Evolutionary conservation across 2,888 invertebrate genomes (phyloP).

Genomic region (Clistopyga incitator): DNA sequence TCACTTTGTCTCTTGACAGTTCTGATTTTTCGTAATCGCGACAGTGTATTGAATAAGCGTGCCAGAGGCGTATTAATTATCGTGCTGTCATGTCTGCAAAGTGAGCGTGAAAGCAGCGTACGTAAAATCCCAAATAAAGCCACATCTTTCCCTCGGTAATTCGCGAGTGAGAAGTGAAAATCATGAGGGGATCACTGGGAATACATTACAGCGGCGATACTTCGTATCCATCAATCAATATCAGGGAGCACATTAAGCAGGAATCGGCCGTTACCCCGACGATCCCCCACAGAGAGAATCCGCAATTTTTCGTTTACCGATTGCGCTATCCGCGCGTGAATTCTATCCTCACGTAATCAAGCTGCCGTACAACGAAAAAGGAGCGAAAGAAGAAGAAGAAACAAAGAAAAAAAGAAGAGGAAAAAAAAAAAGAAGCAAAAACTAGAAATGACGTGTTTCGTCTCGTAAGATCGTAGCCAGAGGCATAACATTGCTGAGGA

Average conservation of each 20-base stretch:
- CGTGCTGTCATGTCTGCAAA: conserved; percentile 5
- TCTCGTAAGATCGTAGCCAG: conserved; percentile 37
- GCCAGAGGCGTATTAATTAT: neutral
- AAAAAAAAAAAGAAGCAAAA: neutral
- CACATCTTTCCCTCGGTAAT: neutral
- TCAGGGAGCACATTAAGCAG: conserved; percentile 3
- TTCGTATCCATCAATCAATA: conserved; percentile 23
- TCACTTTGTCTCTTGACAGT: too few species aligned
- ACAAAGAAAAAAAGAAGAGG: too few species aligned
- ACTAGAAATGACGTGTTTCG: conserved; percentile 14
- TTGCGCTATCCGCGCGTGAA: conserved; percentile 39
- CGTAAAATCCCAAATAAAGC: neutral
- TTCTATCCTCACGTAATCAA: conserved; percentile 41
- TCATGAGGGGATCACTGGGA: neutral
- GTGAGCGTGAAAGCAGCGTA: neutral
- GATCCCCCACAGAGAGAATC: neutral
- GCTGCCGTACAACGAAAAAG: conserved; percentile 49
- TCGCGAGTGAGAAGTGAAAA: neutral
- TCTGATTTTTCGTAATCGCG: neutral
- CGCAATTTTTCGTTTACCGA: conserved; percentile 20
- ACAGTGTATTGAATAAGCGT: neutral
- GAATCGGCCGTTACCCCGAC: neutral
- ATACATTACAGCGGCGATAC: neutral
- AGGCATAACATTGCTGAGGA: conserved; percentile 40
- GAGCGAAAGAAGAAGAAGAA: neutral